Evolutionary conservation across 2,797 vertebrate species (phyloP), one percentile per base, ranked within the genome.

Genomic region (Ammospiza maritima): DNA sequence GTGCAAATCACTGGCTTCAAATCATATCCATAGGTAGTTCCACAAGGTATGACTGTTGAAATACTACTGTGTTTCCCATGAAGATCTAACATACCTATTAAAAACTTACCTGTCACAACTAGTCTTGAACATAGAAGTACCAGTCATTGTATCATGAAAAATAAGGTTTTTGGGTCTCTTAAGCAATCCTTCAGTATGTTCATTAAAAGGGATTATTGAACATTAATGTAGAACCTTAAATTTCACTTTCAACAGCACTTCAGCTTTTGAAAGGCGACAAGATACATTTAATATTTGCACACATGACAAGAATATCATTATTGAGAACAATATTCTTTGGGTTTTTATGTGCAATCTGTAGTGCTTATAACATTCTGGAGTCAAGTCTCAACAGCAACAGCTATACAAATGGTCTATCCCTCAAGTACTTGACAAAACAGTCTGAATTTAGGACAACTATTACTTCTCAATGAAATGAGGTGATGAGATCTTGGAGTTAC

Each of bases 221-320:
- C 3, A 0, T 32, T 84, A 42, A 9, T 99, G 98, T 98, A 82
- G 97, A 79, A 98, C 97, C 98, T 98, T 95, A 91, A 95, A 94
- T 98, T 98, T 99, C 98, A 98, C 98, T 98, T 98, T 89, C 97
- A 98, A 57, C 77, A 95, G 97, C 98, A 98, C 96, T 16, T 72
- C 93, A 98, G 98, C 97, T 96, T 89, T 92, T 66, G 97, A 98
- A 98, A 99, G 98, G 98, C 98, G 98, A 99, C 98, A 88, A 98
- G 98, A 97, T 97, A 44, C 97, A 32, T 36, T 96, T 98, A 74
- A 89, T 98, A 78, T 98, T 5, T 54, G 98, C 98, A 98, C 98
- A 98, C 95, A 96, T 72, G 96, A 97, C 98, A 98, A 98, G 98
- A 98, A 97, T 95, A 95, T 97, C 51, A 73, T 96, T 97, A 96